Base-by-base conservation (phyloP, 92 coral and sea anemone species). In the Muricea muricata region DNA sequence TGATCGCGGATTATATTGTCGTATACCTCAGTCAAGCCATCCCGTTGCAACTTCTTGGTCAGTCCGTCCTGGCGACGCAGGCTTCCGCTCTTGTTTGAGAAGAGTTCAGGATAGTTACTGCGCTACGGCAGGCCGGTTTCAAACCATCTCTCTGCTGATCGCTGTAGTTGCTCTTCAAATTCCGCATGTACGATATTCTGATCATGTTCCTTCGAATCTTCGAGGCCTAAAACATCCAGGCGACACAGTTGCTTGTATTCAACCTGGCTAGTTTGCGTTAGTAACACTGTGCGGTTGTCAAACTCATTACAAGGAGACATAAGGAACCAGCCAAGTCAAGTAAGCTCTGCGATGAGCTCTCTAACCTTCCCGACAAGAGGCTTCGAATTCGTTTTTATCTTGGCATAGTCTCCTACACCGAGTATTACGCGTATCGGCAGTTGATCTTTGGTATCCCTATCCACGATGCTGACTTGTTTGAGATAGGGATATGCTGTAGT, bases 81-180 rank as follows among this genome's bases (percentile, higher is more conserved):
- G 57, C 90, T 86, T 4, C 87, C 90, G 45, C 73, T 46, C 47
- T 81, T 84, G 85, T 90, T 90, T 5, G 71, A 50, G 7, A 73
- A 85, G 17, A 90, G 67, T 4, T 7, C 41, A 55, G 93, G 42
- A 55, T 82, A 90, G 30, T 86, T 90, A 11, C 90, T 50, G 10
- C 78, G 87, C 83, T 90, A 90, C 6, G 90, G 88, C 9, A 90
- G 29, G 41, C 84, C 81, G 46, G 84, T 86, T 81, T 86, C 93
- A 33, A 86, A 90, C 88, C 86, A 90, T 26, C 90, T 90, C n/a
- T n/a, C n/a, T n/a, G n/a, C n/a, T n/a, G n/a, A n/a, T n/a, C n/a
- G n/a, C n/a, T n/a, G n/a, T n/a, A n/a, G n/a, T n/a, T n/a, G n/a
- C n/a, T n/a, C n/a, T n/a, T n/a, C n/a, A n/a, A n/a, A n/a, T n/a